These are phyloP conservation scores for Diogma glabrata DNA, from an alignment of 2,888 invertebrate genomes.

Conservation along the genomic window DNA sequence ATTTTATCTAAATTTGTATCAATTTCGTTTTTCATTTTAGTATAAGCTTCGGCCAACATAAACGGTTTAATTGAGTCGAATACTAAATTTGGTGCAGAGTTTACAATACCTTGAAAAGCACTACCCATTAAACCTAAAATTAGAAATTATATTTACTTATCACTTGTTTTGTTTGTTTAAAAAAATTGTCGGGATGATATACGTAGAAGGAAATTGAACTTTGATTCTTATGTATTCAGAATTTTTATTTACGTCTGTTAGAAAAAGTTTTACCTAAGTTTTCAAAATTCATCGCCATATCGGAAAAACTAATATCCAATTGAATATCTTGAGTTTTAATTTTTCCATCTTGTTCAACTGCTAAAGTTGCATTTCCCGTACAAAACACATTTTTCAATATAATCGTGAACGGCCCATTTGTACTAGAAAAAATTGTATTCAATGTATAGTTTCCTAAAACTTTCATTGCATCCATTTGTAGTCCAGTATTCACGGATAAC, in stretches of 20 bases:
- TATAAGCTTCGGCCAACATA: slow-evolving; percentile 65
- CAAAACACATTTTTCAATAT: slow-evolving; percentile 58
- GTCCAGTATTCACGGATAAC: slow-evolving; percentile 52
- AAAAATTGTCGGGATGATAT: background rate
- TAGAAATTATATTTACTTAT: background rate
- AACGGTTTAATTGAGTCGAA: slow-evolving; percentile 82
- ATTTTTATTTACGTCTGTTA: too few species aligned
- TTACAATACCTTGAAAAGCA: slow-evolving; percentile 60
- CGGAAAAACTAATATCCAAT: slow-evolving; percentile 65
- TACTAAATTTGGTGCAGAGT: slow-evolving; percentile 67
- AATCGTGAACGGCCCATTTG: slow-evolving; percentile 67
- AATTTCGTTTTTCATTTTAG: slow-evolving; percentile 58
- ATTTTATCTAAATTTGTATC: slow-evolving; percentile 60
- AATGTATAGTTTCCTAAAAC: slow-evolving; percentile 66
- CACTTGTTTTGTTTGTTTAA: too few species aligned
- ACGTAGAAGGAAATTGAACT: background rate
- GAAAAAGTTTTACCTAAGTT: slow-evolving; percentile 47
- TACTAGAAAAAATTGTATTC: slow-evolving; percentile 54
- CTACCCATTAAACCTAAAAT: slow-evolving; percentile 63
- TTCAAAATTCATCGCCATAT: slow-evolving; percentile 69
- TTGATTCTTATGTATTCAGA: background rate
- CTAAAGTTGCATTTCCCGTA: slow-evolving; percentile 54
- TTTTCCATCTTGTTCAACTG: slow-evolving; percentile 61
- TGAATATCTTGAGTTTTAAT: slow-evolving; percentile 65
- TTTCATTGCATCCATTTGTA: slow-evolving; percentile 57